phyloP scores from a whole-genome alignment of 1,140 invertebrate genomes.

The Heliconius hewitsoni region DNA sequence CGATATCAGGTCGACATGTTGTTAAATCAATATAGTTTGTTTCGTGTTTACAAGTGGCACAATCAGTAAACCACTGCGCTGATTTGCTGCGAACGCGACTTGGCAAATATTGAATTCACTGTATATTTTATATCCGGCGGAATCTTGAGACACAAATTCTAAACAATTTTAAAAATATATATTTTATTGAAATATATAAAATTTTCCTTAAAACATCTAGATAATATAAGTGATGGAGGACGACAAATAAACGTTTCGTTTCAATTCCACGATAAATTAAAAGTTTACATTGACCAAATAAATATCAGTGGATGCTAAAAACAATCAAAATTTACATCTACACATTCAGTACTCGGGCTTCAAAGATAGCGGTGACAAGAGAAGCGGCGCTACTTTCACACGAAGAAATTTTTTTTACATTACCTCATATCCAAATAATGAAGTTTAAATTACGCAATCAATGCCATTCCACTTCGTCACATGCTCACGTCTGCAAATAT shows the following conservation, averaged over 20 bases:
- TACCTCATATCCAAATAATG: background rate
- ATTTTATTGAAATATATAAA: background rate
- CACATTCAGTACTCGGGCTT: background rate
- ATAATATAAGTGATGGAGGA: background rate
- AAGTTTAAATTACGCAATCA: constrained; percentile 4
- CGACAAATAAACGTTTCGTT: background rate
- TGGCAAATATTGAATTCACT: constrained; percentile 20
- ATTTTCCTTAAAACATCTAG: background rate
- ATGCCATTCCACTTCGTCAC: background rate
- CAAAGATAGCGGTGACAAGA: background rate
- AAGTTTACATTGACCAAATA: background rate
- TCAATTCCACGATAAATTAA: background rate
- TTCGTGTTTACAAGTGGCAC: constrained; percentile 24
- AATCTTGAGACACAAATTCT: constrained; percentile 2
- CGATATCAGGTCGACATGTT: background rate
- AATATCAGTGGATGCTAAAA: background rate
- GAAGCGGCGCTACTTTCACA: background rate
- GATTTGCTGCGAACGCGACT: constrained; percentile 15
- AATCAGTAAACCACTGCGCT: constrained; percentile 18
- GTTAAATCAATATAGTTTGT: constrained; percentile 19
- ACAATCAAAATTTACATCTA: background rate
- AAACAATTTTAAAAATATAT: constrained; percentile 1
- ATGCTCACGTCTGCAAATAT: background rate
- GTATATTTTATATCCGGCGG: background rate
- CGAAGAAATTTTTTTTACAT: background rate